Evolutionary conservation across 2,797 vertebrate species (phyloP), one percentile per base, ranked within the genome.

Genomic region (Xyrichtys novacula): DNA sequence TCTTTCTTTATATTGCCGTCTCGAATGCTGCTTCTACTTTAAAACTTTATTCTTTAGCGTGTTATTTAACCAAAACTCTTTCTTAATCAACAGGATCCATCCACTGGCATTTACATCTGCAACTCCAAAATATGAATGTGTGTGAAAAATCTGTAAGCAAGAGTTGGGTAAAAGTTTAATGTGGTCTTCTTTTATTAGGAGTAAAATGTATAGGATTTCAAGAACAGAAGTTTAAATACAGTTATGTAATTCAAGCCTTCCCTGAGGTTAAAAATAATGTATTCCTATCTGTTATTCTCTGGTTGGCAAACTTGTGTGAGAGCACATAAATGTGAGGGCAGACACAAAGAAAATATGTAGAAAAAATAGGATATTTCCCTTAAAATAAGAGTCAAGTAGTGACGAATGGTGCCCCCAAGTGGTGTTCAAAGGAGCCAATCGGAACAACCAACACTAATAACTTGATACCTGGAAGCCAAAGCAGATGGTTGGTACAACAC

Each of bases 391-490:
- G 26, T 28, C 16, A 48, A 12, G 17, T 32, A 48, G 22, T 1
- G 12, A 23, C 9, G 12, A 38, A 28, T 20, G 28, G 20, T 26
- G 22, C 4, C 31, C n/a, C 22, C 19, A 44, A 32, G 40, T 44
- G 20, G 6, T 2, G 6, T 25, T 59, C 19, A 23, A 6, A 42
- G 2, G 7, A 34, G 9, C 17, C n/a, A 3, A 29, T 42, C 26
- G 6, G 6, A 26, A 12, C 3, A 12, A 25, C 32, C 2, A 16
- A 5, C 20, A 28, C 28, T 15, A 56, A 56, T 0, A 11, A 57
- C n/a, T 57, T 15, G 6, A 39, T 83, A 99, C 98, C 97, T 99
- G 98, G 83, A 99, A 99, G 26, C 98, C 98, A 1, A 99, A 99
- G 89, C 98, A 99, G 91, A 99, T 98, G 39, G 96, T 98, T 4